phyloP scores from a whole-genome alignment of 2,888 invertebrate genomes.

The Agrochola circellaris region DNA sequence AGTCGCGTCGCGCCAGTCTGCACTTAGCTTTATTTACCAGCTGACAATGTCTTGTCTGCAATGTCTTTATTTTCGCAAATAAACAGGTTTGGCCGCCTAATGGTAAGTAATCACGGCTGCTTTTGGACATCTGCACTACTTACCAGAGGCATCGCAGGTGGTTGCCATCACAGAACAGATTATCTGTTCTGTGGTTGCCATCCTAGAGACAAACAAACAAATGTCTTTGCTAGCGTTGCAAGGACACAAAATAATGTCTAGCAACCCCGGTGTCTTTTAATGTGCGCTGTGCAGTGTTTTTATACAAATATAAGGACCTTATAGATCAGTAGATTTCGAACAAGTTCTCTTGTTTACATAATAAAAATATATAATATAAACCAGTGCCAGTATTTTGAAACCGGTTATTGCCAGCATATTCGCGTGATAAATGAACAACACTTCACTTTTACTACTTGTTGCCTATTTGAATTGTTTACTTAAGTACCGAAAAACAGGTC shows the following conservation, averaged over 20 bases:
- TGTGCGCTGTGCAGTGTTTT: not conserved
- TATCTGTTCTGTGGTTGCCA: not conserved
- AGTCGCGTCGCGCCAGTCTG: too few relatives aligned
- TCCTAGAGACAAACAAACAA: not conserved
- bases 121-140: not conserved
- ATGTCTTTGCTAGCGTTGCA: not conserved
- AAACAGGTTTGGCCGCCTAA: not conserved
- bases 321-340: conserved; percentile 12
- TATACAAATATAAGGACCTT: not conserved
- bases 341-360: conserved; percentile 14
- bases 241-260: not conserved
- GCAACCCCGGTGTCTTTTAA: not conserved
- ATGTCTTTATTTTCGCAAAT: not conserved
- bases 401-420: conserved; percentile 26
- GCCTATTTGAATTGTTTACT: conserved; percentile 32
- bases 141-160: not conserved
- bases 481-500: conserved; percentile 12
- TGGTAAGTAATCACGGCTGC: not conserved
- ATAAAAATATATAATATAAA: conserved; percentile 2
- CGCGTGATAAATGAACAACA: conserved; percentile 14
- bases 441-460: conserved; percentile 48
- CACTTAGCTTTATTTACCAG: not conserved
- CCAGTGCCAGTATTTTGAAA: conserved; percentile 10
- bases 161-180: too few relatives aligned
- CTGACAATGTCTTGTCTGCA: not conserved